Evolutionary conservation across 2,797 vertebrate species (phyloP).

Genomic region (Falco concolor): DNA sequence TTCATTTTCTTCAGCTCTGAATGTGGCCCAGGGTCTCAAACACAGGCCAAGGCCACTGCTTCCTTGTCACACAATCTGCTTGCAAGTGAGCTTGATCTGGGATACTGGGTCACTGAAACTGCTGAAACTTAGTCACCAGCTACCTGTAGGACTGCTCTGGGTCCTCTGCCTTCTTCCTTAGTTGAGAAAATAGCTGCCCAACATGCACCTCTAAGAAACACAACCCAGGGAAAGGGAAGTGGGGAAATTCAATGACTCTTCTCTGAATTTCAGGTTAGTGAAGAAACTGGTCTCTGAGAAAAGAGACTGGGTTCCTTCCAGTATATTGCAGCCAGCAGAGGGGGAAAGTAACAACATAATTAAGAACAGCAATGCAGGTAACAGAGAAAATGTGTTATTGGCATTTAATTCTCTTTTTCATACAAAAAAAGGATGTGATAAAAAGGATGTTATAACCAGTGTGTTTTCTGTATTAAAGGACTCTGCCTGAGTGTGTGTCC

Average conservation of each 20-base stretch:
- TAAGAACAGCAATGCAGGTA: constrained; percentile 74
- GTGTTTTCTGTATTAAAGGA: not conserved
- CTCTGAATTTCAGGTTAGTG: constrained; percentile 77
- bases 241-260: not conserved
- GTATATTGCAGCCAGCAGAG: constrained; percentile 76
- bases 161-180: not conserved
- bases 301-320: constrained; percentile 76
- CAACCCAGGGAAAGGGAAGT: not conserved
- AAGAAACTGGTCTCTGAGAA: constrained; percentile 82
- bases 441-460: not conserved
- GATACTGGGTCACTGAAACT: not conserved
- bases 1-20: not conserved
- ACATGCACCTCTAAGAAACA: not conserved
- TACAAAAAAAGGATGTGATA: not conserved
- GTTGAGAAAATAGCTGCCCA: not conserved
- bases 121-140: not conserved
- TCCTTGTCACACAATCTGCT: not conserved
- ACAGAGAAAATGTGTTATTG: not conserved
- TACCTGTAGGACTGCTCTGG: not conserved
- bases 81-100: not conserved
- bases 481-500: not conserved
- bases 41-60: not conserved
- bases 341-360: constrained; percentile 61
- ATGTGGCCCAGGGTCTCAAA: not conserved
- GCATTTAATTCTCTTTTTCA: not conserved